Evolutionary conservation across 2,888 invertebrate species (phyloP), one percentile per base, ranked within the genome.

Genomic region (Crematogaster levior): DNA sequence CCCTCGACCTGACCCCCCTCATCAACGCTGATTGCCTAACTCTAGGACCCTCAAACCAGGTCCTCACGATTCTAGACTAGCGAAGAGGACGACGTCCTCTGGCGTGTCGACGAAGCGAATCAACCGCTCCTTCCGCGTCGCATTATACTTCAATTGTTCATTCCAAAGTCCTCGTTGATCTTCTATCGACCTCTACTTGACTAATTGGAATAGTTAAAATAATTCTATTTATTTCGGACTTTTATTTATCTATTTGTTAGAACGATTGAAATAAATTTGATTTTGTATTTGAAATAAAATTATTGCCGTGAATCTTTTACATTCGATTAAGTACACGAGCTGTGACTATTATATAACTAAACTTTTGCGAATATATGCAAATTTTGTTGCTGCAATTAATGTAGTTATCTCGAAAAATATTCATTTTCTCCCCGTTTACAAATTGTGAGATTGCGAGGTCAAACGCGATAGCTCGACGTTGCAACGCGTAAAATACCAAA

Each of bases 21-120:
- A 94, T 94, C 94, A 94, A 89, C 93, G 93, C 92, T 94, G 94
- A 94, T 94, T 94, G 93, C 94, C 94, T 93, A 93, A 94, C 93
- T 94, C 93, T 93, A 93, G 94, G 91, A 92, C 93, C 92, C 93
- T 94, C 92, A 87, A 92, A 90, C 89, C 89, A 80, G 84, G 85
- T 89, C 89, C 89, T 87, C 90, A 83, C 89, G 90, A 90, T 89
- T 85, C 88, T 85, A 63, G 88, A 56, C 74, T 43, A 6, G 68
- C 77, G 68, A 58, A 79, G 77, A 79, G 77, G 77, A 79, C 77
- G 77, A 68, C 77, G 43, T 79, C 56, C 77, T 66, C 85, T n/a
- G 75, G 56, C 77, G 40, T 58, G 85, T 82, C 83, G 83, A 81
- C 87, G 75, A 60, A 60, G 66, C 53, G 60, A 74, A 84, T 70